Evolutionary conservation across 2,113 vertebrate genomes (phyloP), one percentile per base, ranked within the genome.

Genomic region (Passer domesticus): DNA sequence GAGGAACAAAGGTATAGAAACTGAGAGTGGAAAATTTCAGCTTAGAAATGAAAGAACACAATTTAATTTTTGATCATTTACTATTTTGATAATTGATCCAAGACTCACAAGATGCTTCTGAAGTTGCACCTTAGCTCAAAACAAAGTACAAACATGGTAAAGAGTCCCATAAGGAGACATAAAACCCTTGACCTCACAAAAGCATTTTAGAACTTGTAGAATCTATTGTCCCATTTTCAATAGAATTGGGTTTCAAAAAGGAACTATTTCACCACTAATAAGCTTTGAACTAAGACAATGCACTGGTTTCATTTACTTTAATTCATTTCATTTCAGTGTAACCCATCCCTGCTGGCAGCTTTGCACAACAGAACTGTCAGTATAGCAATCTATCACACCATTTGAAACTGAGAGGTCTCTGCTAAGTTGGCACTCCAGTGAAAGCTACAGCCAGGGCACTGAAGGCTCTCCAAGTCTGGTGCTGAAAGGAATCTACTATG

Each of bases 331-430:
- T 63, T 82, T 87, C 84, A 94, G 85, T 52, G 68, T 93, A 81
- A 81, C 55, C 81, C 86, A 95, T 59, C n/a, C 39, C 79, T 79
- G 74, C 75, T 88, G 81, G 69, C 62, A 92, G 72, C 41, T 64
- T 83, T 73, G 31, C 25, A 50, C 44, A 78, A 94, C 85, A 84
- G 94, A 94, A 66, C 68, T 97, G 94, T 83, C 72, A 83, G 91
- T 89, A 96, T 66, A 94, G 88, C 83, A 93, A 97, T 97, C 94
- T 79, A 87, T 91, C 83, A 94, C 25, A 21, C 83, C 70, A 90
- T 93, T 93, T 93, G 94, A 86, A 91, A 78, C 58, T 35, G 60
- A 93, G 89, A 84, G 12, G 21, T 79, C 92, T 93, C 74, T 67
- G 74, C 83, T 83, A 76, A 89, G 58, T 21, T 95, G 87, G 68